Percentiles rank a stretch among this genome's conserved stretches.
Conservation (phyloP, 2,888 invertebrate species). For the Plutella xylostella region DNA sequence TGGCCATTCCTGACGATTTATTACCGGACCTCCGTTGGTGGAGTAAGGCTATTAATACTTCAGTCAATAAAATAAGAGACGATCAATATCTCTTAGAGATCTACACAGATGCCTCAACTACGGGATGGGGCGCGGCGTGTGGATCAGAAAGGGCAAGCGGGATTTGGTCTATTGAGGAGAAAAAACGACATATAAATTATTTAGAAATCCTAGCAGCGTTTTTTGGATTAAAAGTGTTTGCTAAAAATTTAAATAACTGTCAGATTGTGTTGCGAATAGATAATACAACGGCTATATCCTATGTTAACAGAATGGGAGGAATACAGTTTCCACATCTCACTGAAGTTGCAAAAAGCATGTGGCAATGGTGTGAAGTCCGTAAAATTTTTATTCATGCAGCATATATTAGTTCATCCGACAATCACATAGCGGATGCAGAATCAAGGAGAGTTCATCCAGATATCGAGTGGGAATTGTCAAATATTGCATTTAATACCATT, state of each 20-base stretch:
- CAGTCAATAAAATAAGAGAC: background rate
- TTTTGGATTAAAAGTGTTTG: constrained; percentile 7
- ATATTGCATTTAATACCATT: background rate
- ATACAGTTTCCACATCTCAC: constrained; percentile 5
- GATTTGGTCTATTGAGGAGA: constrained; percentile 1
- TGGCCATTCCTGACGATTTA: no score
- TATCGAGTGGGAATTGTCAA: constrained; percentile 2
- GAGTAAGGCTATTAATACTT: background rate
- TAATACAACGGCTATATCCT: constrained; percentile 6
- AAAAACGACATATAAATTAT: constrained; percentile 4
- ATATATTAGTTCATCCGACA: constrained; percentile 4
- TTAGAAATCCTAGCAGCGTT: constrained; percentile 6
- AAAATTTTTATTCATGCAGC: constrained; percentile 2
- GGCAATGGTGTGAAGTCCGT: constrained; percentile 9
- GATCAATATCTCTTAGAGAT: background rate
- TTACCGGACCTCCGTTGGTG: no score
- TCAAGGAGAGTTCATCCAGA: background rate
- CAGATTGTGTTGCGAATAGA: constrained; percentile 3
- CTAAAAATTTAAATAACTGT: background rate
- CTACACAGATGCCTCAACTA: constrained; percentile 1
- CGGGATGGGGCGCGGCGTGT: background rate
- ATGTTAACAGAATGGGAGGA: constrained; percentile 6
- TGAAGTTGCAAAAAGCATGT: background rate
- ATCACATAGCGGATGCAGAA: constrained; percentile 3
- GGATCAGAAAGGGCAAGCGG: background rate